Conservation (phyloP, 2,113 vertebrate species). For the Promerops cafer region DNA sequence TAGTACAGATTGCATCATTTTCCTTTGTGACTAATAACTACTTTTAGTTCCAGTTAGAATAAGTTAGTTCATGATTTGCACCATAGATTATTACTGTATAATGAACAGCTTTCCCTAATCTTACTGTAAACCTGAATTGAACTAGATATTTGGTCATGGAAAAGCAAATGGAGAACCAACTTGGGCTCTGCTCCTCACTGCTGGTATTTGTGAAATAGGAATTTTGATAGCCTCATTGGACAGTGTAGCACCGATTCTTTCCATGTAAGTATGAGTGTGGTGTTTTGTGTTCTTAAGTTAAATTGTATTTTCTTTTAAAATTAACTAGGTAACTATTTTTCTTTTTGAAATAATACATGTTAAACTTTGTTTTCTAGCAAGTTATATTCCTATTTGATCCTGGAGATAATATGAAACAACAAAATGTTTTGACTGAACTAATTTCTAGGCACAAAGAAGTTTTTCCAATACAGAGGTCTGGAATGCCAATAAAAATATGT, state of each 20-base stretch:
- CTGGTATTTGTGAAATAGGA: conserved; percentile 90
- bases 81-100: background rate
- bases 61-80: background rate
- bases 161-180: conserved; percentile 96
- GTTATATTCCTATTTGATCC: background rate
- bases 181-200: conserved; percentile 91
- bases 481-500: background rate
- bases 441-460: background rate
- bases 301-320: background rate
- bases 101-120: background rate
- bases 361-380: background rate
- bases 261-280: conserved; percentile 79
- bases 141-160: conserved; percentile 90
- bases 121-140: background rate
- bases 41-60: background rate
- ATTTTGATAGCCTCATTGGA: conserved; percentile 96
- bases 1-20: background rate
- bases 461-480: background rate
- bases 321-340: background rate
- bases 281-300: background rate
- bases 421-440: background rate
- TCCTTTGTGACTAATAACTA: background rate
- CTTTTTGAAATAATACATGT: background rate
- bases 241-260: conserved; percentile 92
- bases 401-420: background rate